These are phyloP conservation scores for Radopholus similis DNA, from an alignment of 1,140 invertebrate species.

Conservation along the genomic window DNA sequence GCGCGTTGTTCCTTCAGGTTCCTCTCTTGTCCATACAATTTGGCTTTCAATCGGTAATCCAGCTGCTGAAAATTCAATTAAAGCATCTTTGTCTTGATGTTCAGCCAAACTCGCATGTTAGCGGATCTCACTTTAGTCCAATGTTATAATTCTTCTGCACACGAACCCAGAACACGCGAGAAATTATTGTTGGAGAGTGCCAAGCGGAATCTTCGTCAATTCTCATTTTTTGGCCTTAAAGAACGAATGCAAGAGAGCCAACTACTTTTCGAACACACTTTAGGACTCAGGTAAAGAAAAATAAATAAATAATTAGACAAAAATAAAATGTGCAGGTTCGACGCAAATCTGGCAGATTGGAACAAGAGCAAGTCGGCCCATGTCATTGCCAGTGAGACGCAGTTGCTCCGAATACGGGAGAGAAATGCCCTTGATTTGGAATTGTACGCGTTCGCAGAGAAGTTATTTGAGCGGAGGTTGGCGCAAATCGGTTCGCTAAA, in stretches of 20 bases:
- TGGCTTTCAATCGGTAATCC: constrained; percentile 80
- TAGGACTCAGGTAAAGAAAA: constrained; percentile 82
- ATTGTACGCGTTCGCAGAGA: constrained; percentile 84
- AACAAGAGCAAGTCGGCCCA: constrained; percentile 65
- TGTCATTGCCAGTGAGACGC: constrained; percentile 72
- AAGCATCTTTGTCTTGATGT: background rate
- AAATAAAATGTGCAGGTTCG: constrained; percentile 60
- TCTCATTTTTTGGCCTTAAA: constrained; percentile 94
- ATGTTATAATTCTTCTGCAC: constrained; percentile 70
- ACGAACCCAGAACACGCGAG: constrained; percentile 36
- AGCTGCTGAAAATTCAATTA: background rate
- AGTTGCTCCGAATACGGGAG: constrained; percentile 72
- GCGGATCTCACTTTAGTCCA: constrained; percentile 86
- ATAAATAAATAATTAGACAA: constrained; percentile 64
- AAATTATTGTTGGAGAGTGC: constrained; percentile 73
- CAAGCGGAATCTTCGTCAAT: constrained; percentile 84
- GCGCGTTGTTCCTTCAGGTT: constrained; percentile 66
- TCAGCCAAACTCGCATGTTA: constrained; percentile 88
- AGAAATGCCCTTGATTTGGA: constrained; percentile 85
- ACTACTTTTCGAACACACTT: constrained; percentile 94
- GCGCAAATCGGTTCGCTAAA: no score
- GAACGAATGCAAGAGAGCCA: constrained; percentile 90
- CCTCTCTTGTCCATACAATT: constrained; percentile 80
- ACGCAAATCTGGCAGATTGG: constrained; percentile 41
- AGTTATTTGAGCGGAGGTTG: constrained; percentile 80